Base-by-base conservation (phyloP, 2,113 vertebrate species). In the Otolemur garnettii region DNA sequence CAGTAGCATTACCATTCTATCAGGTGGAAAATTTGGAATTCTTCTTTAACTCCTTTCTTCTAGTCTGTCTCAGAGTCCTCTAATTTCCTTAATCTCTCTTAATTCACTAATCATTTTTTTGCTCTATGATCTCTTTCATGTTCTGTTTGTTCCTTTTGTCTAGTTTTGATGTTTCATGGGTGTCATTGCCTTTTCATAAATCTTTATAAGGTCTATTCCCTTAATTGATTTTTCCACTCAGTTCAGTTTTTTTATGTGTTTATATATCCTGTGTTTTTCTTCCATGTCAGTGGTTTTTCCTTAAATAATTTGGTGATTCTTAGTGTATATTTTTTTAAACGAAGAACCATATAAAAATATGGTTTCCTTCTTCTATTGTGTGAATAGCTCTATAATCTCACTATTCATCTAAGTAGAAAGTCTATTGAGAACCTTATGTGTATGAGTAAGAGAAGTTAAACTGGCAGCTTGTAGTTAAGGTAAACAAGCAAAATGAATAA, bases 311-410 rank as follows among this genome's bases (percentile, higher is more conserved):
- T 84, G 42, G 7, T 75, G 17, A 75, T 66, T 26, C 24, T 77
- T 86, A 53, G 33, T 82, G 33, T 88, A 55, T 59, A 13, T 90
- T 62, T 91, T 66, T 89, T n/a, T 72, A 38, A 81, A 89, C 68
- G 50, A 85, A 95, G 45, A 11, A 60, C 72, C 42, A 1, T 11
- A 19, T 85, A 21, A 5, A n/a, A 60, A 35, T 93, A 83, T 28
- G 17, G 14, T 59, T 57, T 90, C 21, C 5, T 21, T 93, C 30
- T 89, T 91, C n/a, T 69, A 9, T 84, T 90, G 57, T 79, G 17
- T 79, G 59, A 84, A 10, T 38, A 78, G 26, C 42, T 94, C 35
- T 83, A 19, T 90, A 68, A 74, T 74, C 55, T 93, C 15, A 4
- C 71, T 92, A 2, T 85, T 93, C 45, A 45, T 45, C 60, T 90